Percentiles rank a stretch among this genome's conserved stretches.
These are phyloP conservation scores for Drosophila kuntzei DNA, from an alignment of 2,888 invertebrate species.

Conservation along the genomic window DNA sequence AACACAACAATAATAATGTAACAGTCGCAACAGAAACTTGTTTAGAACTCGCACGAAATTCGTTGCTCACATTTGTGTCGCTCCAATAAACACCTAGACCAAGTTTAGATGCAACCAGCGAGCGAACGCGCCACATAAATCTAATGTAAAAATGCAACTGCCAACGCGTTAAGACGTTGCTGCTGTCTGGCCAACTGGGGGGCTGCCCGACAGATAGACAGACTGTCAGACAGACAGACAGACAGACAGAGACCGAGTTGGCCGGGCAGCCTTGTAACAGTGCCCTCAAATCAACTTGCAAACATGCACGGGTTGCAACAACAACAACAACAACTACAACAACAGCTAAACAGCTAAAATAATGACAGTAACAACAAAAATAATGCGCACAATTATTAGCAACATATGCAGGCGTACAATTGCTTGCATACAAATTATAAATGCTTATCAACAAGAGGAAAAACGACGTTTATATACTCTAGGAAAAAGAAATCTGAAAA, in stretches of 20 bases:
- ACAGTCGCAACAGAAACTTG: slow-evolving; percentile 45
- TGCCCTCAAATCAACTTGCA: slow-evolving; percentile 82
- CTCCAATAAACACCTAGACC: slow-evolving; percentile 74
- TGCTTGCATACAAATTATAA: slow-evolving; percentile 27
- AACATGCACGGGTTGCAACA: slow-evolving; percentile 68
- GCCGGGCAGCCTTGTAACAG: slow-evolving; percentile 82
- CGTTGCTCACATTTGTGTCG: slow-evolving; percentile 57
- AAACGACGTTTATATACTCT: slow-evolving; percentile 2
- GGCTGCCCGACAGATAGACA: slow-evolving; percentile 23
- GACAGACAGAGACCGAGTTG: slow-evolving; percentile 41
- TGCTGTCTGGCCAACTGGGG: slow-evolving; percentile 66
- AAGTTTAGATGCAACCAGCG: slow-evolving; percentile 47
- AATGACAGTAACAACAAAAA: slow-evolving; percentile 48
- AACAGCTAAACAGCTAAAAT: slow-evolving; percentile 28
- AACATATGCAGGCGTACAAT: slow-evolving; percentile 22
- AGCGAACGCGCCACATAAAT: slow-evolving; percentile 35
- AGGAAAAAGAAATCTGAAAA: too few relatives aligned
- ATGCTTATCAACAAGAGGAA: slow-evolving; percentile 6
- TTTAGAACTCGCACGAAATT: slow-evolving; percentile 51
- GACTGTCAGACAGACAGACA: slow-evolving; percentile 19
- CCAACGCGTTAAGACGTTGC: slow-evolving; percentile 61
- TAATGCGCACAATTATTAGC: slow-evolving; percentile 36
- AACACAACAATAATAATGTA: slow-evolving; percentile 3
- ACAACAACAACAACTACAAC: slow-evolving; percentile 22
- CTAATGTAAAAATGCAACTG: slow-evolving; percentile 65